Base-by-base conservation (phyloP, 2,113 vertebrate genomes). In the Oncorhynchus nerka region DNA sequence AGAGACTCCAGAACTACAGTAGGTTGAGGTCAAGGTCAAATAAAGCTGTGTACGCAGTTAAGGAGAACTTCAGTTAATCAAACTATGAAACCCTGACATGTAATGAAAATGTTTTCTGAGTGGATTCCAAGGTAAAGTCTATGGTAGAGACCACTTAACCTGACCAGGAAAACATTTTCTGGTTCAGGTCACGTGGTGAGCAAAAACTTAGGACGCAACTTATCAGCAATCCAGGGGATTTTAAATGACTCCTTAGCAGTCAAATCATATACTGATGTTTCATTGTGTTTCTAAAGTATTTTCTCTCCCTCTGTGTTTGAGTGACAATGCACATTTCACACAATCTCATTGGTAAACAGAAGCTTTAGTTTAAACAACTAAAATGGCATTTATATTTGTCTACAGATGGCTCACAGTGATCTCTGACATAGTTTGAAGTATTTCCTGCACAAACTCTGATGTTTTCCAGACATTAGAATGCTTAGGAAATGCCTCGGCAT, bases 1-100 rank as follows among this genome's bases (percentile, higher is more conserved):
- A 28, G 28, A 28, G 28, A 28, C 64, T 78, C 24, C 22, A 81
- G 22, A 82, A 80, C 77, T 55, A 55, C 51, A 55, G 5, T 70
- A 79, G 77, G 84, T 85, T 81, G 81, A 84, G 49, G 81, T 81
- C 68, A 78, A 30, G 5, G 12, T 20, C n/a, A 62, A 20, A 22
- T 8, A n/a, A 62, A 20, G 16, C 59, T 62, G 51, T 55, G 51
- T 55, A 13, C 2, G 51, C 51, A 55, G 51, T 19, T 16, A 55
- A 19, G 51, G 51, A 55, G 51, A 51, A 15, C 3, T 15, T 51
- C 1, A 55, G 19, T 19, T 13, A 55, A 55, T 55, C 51, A 55
- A 55, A 55, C 16, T 5, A 55, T 55, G 16, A 55, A 13, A 19
- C 15, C 51, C 51, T 55, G 51, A 55, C 51, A 55, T 5, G 15